Percentiles rank a stretch among this genome's conserved stretches.
phyloP scores from a whole-genome alignment of 2,113 vertebrate species.

The Prunella himalayana region DNA sequence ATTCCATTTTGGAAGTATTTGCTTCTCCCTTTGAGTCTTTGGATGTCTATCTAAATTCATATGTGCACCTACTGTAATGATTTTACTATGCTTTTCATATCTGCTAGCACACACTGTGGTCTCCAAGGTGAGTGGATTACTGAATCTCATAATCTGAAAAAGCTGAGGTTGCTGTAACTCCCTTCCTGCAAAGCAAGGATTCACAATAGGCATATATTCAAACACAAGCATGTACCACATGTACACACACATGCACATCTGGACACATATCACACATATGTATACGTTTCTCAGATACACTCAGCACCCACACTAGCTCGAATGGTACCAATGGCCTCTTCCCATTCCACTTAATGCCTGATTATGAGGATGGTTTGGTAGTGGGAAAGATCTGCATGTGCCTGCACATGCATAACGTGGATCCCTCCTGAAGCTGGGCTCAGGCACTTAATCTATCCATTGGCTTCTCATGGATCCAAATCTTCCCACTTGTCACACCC shows the following conservation, averaged over 20 bases:
- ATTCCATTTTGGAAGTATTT: not conserved
- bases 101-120: not conserved
- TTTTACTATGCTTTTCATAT: not conserved
- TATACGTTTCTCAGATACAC: not conserved
- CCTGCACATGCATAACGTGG: not conserved
- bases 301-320: not conserved
- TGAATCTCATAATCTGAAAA: not conserved
- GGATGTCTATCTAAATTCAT: not conserved
- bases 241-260: not conserved
- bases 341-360: not conserved
- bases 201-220: not conserved
- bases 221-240: not conserved
- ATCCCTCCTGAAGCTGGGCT: not conserved
- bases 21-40: not conserved
- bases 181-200: not conserved
- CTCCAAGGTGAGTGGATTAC: not conserved
- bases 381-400: not conserved
- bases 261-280: not conserved
- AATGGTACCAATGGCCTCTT: not conserved
- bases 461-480: not conserved
- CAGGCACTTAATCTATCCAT: not conserved
- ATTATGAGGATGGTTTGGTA: not conserved
- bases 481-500: not conserved
- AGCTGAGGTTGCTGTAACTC: not conserved
- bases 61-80: not conserved